Conservation (phyloP, 2,797 vertebrate genomes). For the Pipistrellus kuhlii region DNA sequence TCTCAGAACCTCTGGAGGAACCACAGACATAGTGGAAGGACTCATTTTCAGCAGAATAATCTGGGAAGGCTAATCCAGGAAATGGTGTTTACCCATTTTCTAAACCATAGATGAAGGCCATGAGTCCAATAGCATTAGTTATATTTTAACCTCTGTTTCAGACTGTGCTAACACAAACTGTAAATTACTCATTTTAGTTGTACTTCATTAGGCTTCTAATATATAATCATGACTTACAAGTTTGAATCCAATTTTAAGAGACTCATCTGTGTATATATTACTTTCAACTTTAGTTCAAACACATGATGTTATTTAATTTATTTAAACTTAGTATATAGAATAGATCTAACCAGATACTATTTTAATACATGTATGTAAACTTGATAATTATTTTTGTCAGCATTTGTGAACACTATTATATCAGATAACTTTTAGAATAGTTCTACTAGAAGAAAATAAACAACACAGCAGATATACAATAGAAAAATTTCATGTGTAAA, state of each 20-base stretch:
- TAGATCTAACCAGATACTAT: background rate
- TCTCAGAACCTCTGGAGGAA: background rate
- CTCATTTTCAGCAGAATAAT: conserved; percentile 45
- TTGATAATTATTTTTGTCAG: background rate
- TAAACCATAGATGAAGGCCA: conserved; percentile 74
- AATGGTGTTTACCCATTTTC: conserved; percentile 51
- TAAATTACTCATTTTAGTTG: conserved; percentile 84
- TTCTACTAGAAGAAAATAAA: conserved; percentile 42
- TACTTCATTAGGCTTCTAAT: conserved; percentile 77
- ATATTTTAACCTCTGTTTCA: conserved; percentile 79
- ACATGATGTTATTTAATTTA: conserved; percentile 40
- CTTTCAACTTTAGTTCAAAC: conserved; percentile 52
- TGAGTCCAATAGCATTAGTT: conserved; percentile 71
- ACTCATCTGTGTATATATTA: conserved; percentile 61
- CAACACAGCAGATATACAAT: background rate
- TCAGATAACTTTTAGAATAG: conserved; percentile 19
- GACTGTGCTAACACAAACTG: conserved; percentile 72
- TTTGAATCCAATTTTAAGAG: conserved; percentile 57
- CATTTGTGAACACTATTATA: background rate
- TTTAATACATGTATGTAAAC: background rate
- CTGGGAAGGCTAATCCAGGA: conserved; percentile 43
- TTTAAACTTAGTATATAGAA: conserved; percentile 65
- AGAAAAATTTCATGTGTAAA: background rate
- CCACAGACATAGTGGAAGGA: background rate
- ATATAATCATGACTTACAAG: conserved; percentile 69